Conservation (phyloP, 1,140 invertebrate genomes). For the Cardiocondyla obscurior region DNA sequence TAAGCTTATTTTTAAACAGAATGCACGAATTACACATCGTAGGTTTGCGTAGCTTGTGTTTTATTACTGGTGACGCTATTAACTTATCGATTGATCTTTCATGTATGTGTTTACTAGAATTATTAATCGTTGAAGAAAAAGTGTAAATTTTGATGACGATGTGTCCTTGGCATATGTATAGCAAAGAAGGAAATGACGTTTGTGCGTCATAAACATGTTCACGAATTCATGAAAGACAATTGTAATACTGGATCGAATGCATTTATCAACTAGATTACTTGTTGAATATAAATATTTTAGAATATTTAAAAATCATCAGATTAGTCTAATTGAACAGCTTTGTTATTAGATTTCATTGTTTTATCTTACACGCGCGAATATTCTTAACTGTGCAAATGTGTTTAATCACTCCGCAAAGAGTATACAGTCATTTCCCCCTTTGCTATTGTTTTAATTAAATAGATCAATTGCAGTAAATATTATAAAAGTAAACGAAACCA, state of each 20-base stretch:
- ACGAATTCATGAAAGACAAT: not conserved
- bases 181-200: slow-evolving; percentile 63
- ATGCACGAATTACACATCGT: not conserved
- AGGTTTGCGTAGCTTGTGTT: slow-evolving; percentile 14
- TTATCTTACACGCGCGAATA: slow-evolving; percentile 30
- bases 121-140: slow-evolving; percentile 57
- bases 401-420: not conserved
- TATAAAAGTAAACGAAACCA: slow-evolving; percentile 27
- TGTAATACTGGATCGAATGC: not conserved
- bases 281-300: slow-evolving; percentile 16
- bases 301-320: slow-evolving; percentile 29
- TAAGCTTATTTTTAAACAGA: slow-evolving; percentile 30
- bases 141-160: slow-evolving; percentile 52
- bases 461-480: slow-evolving; percentile 57
- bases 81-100: slow-evolving; percentile 45
- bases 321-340: slow-evolving; percentile 14
- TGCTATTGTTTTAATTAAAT: slow-evolving; percentile 59
- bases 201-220: not conserved
- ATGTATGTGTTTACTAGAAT: slow-evolving; percentile 63
- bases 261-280: not conserved
- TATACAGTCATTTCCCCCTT: slow-evolving; percentile 58
- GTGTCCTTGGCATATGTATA: slow-evolving; percentile 40
- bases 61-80: slow-evolving; percentile 6
- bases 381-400: not conserved
- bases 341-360: slow-evolving; percentile 44